Evolutionary conservation across 35 echinoderm and acorn worm genomes (phyloP).

Genomic region (Acanthaster planci): DNA sequence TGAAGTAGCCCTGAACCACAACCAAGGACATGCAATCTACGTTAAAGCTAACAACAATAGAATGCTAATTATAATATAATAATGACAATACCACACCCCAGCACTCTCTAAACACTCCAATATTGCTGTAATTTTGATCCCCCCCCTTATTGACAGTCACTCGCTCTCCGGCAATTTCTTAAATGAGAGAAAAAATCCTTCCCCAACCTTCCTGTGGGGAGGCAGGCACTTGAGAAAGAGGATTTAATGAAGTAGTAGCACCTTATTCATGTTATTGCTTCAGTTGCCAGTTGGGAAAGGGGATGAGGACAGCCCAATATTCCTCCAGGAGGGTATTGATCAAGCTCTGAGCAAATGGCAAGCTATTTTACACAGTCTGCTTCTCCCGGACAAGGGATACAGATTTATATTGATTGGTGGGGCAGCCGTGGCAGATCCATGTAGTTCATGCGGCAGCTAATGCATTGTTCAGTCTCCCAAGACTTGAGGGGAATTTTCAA

Average conservation of each 20-base stretch:
- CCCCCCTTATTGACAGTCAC: slow-evolving; percentile 1
- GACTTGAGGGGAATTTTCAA: slow-evolving; percentile 14
- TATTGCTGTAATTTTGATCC: slow-evolving; percentile 16
- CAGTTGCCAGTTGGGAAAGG: background rate
- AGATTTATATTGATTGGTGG: slow-evolving; percentile 29
- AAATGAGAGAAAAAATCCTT: slow-evolving; percentile 10
- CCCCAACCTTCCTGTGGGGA: slow-evolving; percentile 6
- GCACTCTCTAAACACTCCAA: slow-evolving; percentile 9
- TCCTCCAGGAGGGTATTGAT: slow-evolving; percentile 12
- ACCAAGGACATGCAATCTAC: background rate
- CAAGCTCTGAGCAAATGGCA: slow-evolving; percentile 15
- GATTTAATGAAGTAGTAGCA: slow-evolving; percentile 22
- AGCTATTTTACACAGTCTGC: slow-evolving; percentile 8
- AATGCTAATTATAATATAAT: background rate
- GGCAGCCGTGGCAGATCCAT: background rate
- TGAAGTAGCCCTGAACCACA: background rate
- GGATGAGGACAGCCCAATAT: slow-evolving; percentile 14
- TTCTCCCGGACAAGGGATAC: slow-evolving; percentile 22
- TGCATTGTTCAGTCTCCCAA: slow-evolving; percentile 15
- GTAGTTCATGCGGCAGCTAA: slow-evolving; percentile 12
- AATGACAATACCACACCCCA: slow-evolving; percentile 2
- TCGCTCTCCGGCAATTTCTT: slow-evolving; percentile 1
- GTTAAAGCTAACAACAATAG: too few relatives aligned
- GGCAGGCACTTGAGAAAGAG: background rate
- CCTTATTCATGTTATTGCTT: slow-evolving; percentile 20